Evolutionary conservation across 2,888 invertebrate genomes (phyloP).

Genomic region (Thymelicus sylvestris): DNA sequence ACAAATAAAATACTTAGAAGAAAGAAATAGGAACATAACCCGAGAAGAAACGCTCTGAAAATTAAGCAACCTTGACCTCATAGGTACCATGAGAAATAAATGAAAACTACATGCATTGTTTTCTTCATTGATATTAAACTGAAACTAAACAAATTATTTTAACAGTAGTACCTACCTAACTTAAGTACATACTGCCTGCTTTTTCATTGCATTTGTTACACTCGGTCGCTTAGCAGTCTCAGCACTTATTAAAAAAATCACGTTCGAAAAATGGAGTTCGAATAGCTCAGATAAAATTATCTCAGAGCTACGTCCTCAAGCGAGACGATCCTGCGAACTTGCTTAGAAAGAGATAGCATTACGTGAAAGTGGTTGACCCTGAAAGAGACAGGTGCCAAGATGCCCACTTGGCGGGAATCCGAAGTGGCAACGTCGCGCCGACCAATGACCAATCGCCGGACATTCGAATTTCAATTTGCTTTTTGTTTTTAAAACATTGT

Average conservation of each 20-base stretch:
- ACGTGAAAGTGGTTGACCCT: constrained; percentile 42
- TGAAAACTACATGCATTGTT: not conserved
- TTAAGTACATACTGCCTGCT: constrained; percentile 44
- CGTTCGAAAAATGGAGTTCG: constrained; percentile 64
- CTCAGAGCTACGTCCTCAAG: constrained; percentile 82
- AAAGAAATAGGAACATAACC: too few relatives aligned
- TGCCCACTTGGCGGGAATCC: constrained; percentile 71
- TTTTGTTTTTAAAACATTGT: constrained; percentile 58
- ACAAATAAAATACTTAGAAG: not conserved
- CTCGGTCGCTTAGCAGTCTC: too few relatives aligned
- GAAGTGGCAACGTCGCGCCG: constrained; percentile 80
- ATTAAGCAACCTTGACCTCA: constrained; percentile 25
- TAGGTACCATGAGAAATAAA: not conserved
- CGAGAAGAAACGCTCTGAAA: not conserved
- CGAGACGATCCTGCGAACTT: constrained; percentile 80
- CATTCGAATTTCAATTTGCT: constrained; percentile 63
- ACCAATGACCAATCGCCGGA: constrained; percentile 81
- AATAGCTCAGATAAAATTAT: constrained; percentile 79
- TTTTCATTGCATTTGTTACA: constrained; percentile 60
- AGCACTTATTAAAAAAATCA: constrained; percentile 65
- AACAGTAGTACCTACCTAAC: not conserved
- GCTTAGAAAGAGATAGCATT: constrained; percentile 57
- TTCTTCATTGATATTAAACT: not conserved
- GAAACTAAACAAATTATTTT: constrained; percentile 9
- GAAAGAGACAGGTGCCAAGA: constrained; percentile 52